These are phyloP conservation scores for Moxostoma hubbsi DNA, from an alignment of 2,797 vertebrate species.

Conservation along the genomic window DNA sequence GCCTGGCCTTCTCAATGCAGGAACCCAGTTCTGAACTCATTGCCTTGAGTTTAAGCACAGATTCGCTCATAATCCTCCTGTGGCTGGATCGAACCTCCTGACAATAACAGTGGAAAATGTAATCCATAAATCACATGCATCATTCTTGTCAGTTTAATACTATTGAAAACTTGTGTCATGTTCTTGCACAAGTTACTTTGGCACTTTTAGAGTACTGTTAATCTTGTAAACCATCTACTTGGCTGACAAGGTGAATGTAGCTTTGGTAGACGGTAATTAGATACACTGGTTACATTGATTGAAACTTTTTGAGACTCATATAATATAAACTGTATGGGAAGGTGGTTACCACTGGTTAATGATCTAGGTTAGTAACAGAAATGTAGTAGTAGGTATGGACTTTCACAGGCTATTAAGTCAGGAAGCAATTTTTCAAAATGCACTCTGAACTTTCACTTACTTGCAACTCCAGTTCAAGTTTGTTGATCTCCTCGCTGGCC, in stretches of 20 bases:
- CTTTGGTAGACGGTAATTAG: too few species aligned
- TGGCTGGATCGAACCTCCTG: constrained; percentile 89
- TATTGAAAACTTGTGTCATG: not conserved
- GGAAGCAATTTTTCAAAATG: too few species aligned
- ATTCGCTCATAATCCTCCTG: constrained; percentile 87
- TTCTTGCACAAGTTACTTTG: too few species aligned
- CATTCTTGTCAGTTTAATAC: not conserved
- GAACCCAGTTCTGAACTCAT: constrained; percentile 85
- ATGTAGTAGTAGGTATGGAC: too few species aligned
- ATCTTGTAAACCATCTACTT: not conserved
- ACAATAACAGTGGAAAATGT: constrained; percentile 4
- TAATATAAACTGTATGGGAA: too few species aligned
- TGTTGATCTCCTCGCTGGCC: constrained; percentile 91
- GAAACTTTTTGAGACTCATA: too few species aligned
- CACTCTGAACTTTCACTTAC: constrained; percentile 72
- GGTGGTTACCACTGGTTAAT: not conserved
- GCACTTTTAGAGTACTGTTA: not conserved
- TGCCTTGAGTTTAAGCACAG: constrained; percentile 85
- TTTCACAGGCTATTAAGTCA: too few species aligned
- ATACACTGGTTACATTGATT: too few species aligned
- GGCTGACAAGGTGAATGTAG: too few species aligned
- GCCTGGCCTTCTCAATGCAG: constrained; percentile 90
- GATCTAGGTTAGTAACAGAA: not conserved
- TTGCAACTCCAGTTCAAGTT: constrained; percentile 88
- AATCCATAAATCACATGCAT: not conserved